phyloP scores from a whole-genome alignment of 2,888 invertebrate species.

The Saturnia japonica region DNA sequence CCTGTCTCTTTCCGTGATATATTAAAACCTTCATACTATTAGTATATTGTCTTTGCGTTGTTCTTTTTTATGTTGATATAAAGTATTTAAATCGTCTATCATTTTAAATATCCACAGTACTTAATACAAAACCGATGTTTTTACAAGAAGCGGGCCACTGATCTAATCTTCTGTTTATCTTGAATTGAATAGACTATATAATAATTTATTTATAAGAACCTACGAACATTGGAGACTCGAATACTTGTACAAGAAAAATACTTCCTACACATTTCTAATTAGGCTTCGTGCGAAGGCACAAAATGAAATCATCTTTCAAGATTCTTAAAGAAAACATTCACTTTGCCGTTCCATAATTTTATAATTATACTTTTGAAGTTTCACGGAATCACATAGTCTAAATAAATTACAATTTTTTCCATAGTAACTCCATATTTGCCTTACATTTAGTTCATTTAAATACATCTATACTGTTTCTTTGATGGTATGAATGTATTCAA shows the following conservation, averaged over 20 bases:
- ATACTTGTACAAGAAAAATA: not conserved
- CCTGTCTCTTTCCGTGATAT: no score
- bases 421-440: not conserved
- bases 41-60: no score
- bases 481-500: not conserved
- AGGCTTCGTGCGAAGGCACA: not conserved
- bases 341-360: not conserved
- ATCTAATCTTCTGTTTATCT: not conserved
- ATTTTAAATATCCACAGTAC: not conserved
- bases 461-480: not conserved
- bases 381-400: no score
- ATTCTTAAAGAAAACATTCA: not conserved
- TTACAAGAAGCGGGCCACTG: not conserved
- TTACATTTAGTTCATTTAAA: not conserved
- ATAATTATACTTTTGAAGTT: not conserved
- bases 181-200: not conserved
- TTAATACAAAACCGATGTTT: not conserved
- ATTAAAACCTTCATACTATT: no score
- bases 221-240: slow-evolving; percentile 11
- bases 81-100: no score
- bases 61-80: no score
- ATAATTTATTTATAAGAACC: not conserved
- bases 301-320: not conserved
- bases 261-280: not conserved
- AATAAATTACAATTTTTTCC: no score